Conservation (phyloP, 1,140 invertebrate genomes). For the Sipha flava region DNA sequence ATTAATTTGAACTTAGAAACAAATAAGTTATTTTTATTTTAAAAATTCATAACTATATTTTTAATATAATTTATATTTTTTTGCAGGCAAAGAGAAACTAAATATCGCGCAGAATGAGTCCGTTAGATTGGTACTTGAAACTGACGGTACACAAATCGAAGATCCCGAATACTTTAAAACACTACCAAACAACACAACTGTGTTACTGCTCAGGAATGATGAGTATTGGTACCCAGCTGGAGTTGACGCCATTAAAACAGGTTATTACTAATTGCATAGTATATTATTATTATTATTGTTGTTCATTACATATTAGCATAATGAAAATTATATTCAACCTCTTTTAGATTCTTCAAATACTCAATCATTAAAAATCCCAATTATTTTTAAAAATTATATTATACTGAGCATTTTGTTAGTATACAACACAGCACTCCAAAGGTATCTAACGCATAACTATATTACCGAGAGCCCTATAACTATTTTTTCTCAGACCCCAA, state of each 20-base stretch:
- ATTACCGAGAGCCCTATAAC: too few species aligned
- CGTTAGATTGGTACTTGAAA: slow-evolving; percentile 79
- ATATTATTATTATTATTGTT: neutral
- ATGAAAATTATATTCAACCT: too few species aligned
- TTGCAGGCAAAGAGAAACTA: slow-evolving; percentile 76
- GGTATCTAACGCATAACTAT: too few species aligned
- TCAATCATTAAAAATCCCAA: too few species aligned
- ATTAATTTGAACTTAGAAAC: too few species aligned
- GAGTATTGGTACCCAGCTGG: slow-evolving; percentile 86
- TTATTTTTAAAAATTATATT: too few species aligned
- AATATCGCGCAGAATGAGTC: slow-evolving; percentile 71
- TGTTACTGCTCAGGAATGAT: slow-evolving; percentile 74
- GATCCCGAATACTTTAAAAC: slow-evolving; percentile 90
- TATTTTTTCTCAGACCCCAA: too few species aligned
- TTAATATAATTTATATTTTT: slow-evolving; percentile 36
- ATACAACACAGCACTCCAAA: too few species aligned
- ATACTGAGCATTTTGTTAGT: too few species aligned
- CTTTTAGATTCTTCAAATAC: too few species aligned
- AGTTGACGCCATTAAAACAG: slow-evolving; percentile 84
- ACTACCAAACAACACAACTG: slow-evolving; percentile 78
- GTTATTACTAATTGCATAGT: slow-evolving; percentile 47
- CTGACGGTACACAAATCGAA: slow-evolving; percentile 89
- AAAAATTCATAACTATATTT: neutral
- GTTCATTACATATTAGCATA: neutral
- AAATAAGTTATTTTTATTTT: too few species aligned